Evolutionary conservation across 2,797 vertebrate species (phyloP), one percentile per base, ranked within the genome.

Genomic region (Urocyon cinereoargenteus): DNA sequence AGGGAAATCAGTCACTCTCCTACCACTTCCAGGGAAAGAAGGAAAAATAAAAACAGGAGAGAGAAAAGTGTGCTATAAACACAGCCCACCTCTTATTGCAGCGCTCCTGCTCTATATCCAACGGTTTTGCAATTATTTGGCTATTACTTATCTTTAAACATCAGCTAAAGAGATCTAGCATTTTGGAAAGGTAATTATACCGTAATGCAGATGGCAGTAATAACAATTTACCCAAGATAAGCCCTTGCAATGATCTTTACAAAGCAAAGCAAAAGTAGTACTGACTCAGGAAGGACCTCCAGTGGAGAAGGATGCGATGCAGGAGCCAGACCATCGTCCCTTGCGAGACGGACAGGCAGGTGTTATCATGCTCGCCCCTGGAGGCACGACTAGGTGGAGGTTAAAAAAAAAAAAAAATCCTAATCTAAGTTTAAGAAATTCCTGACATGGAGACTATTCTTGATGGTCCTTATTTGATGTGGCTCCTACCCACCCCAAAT

Each of bases 161-260:
- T 98, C 98, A 98, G 97, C 96, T 97, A 98, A 98, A 98, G 97
- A 98, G 97, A 98, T 98, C 84, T 95, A 98, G 97, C 97, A 94
- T 98, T 98, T 98, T 97, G 98, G 98, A 98, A 98, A 98, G 98
- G 98, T 98, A 98, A 98, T 99, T 99, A 98, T 98, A 98, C 97
- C 90, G 45, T 98, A 98, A 98, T 98, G 98, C 98, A 98, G 98
- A 98, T 98, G 98, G 98, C 96, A 98, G 98, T 99, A 98, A 98
- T 97, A 98, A 98, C 98, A 98, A 98, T 98, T 98, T 98, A 98
- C 98, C 98, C 97, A 96, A 97, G 98, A 98, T 98, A 98, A 98
- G 98, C 98, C 98, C 98, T 98, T 98, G 96, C 97, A 97, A 98
- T 97, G 98, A 98, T 98, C 98, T 98, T 98, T 98, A 89, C 97